Conservation (phyloP, 1,140 invertebrate species). For the Bathynomus jamesi region DNA sequence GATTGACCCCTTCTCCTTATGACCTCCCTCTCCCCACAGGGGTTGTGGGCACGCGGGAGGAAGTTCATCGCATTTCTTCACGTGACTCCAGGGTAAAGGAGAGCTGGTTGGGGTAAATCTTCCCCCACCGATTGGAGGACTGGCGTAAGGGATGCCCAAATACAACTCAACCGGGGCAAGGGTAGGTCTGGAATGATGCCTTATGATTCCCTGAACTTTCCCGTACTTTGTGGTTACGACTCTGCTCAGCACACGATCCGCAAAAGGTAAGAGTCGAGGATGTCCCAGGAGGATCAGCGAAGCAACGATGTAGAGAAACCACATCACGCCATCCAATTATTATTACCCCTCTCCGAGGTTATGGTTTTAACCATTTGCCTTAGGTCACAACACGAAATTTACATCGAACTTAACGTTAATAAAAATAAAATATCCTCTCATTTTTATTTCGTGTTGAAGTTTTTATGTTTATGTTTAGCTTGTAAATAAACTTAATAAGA, state of each 20-base stretch:
- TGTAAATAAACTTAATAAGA: no score
- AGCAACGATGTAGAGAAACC: background rate
- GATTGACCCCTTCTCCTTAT: constrained; percentile 45
- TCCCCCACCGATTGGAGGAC: constrained; percentile 52
- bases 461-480: no score
- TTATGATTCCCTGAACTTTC: constrained; percentile 44
- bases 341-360: background rate
- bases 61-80: constrained; percentile 31
- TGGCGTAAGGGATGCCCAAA: constrained; percentile 59
- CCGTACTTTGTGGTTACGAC: constrained; percentile 47
- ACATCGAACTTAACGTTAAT: no score
- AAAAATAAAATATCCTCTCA: background rate
- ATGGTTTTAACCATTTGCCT: background rate
- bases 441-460: background rate
- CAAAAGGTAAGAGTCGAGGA: background rate
- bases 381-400: no score
- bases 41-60: constrained; percentile 45
- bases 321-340: background rate
- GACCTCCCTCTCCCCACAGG: constrained; percentile 40
- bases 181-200: constrained; percentile 50
- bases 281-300: background rate
- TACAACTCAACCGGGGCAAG: constrained; percentile 68
- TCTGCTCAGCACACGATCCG: constrained; percentile 37
- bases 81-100: constrained; percentile 36
- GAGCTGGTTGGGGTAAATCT: constrained; percentile 52